Evolutionary conservation across 2,797 vertebrate genomes (phyloP), one percentile per base, ranked within the genome.

Genomic region (Telmatherina bonti): DNA sequence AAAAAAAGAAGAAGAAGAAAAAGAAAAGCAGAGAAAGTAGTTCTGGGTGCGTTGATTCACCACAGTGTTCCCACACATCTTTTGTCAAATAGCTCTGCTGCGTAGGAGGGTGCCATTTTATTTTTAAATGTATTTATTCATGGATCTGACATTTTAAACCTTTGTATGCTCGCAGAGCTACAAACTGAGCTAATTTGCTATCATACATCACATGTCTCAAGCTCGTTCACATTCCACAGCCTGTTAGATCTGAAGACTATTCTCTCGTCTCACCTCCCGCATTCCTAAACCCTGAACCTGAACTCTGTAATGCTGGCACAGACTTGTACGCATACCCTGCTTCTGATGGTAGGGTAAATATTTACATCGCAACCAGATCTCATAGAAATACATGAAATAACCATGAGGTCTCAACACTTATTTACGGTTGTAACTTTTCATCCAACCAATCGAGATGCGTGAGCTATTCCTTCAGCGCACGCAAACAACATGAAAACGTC

Each of bases 271-370:
- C 43, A 69, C 75, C 79, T 90, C 80, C 72, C 69, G 81, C 72
- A 70, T 83, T 88, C 81, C 82, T 77, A 82, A 65, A 82, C 85
- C 85, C 86, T 87, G 89, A 85, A 89, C 90, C 85, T 90, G 90
- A 89, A 84, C 86, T 88, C 82, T 77, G 89, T 81, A 84, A 87
- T 55, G 66, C 86, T 87, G 79, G 81, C 83, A 69, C 72, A 89
- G 76, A 95, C 94, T 93, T 93, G 93, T 92, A 93, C 91, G 90
- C 92, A 92, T 92, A 91, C 90, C 91, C 90, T 92, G 85, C 77
- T 81, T 85, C 82, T 92, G 92, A 95, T 93, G 91, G 91, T 92
- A 93, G 93, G 90, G 91, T 94, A 93, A 94, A 94, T 94, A 93
- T 95, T 93, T 93, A 93, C 90, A 93, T 92, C 91, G 91, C 4